Base-by-base conservation (phyloP, 2,113 vertebrate species). In the Micronycteris hirsuta region DNA sequence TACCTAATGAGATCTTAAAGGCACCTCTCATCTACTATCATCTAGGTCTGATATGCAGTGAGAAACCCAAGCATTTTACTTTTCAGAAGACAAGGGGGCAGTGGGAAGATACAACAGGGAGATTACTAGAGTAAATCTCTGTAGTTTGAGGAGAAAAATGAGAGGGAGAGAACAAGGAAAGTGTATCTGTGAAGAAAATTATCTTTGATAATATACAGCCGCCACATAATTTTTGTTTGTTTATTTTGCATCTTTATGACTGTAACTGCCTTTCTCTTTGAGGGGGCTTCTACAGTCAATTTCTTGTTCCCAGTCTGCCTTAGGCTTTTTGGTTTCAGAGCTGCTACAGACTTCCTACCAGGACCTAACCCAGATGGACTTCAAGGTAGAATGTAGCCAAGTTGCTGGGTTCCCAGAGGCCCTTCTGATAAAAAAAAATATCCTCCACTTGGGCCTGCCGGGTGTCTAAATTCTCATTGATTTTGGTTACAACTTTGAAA, bases 401-500 rank as follows among this genome's bases (percentile, higher is more conserved):
- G 7, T n/a, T n/a, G 12, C 12, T 13, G 13, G 47, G 19, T 28
- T 73, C 52, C 86, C 20, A 33, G 28, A 61, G 15, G 2, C n/a
- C 19, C 17, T 47, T 90, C 26, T 43, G 17, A 52, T 74, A 1
- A 83, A 82, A 1, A 83, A 82, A 86, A 74, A 16, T 36, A 17
- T 3, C 9, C 14, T 19, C 13, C 7, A 22, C 1, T 3, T 0
- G 12, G 15, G 33, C 76, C 63, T 80, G 22, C 26, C 38, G 16
- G 61, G 22, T 20, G 8, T 41, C 36, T 73, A 58, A 87, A 56
- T 41, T 70, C 63, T 89, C 67, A 24, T 54, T 24, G 10, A 31
- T 89, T 58, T 63, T 20, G 49, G 5, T 83, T 41, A 31, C 41
- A 58, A 36, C 71, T 91, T 74, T 84, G 36, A 70, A 73, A 95